A percentile compares a stretch with the other conserved stretches of the same genome.
Conservation (phyloP, 2,888 invertebrate species). For the Chaetogeoica ovagalla region DNA sequence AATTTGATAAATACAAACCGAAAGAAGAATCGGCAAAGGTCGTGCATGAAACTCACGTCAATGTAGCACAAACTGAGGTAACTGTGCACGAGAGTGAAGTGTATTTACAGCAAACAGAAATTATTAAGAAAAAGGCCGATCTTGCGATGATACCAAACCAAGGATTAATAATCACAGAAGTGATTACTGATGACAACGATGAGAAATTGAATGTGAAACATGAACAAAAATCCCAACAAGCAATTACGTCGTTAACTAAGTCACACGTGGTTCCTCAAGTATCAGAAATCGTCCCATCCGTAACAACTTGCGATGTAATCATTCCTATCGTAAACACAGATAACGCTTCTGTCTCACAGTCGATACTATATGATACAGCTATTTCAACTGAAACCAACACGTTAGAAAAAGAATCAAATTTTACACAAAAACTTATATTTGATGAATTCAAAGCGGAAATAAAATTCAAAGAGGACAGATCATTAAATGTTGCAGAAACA, state of each 20-base stretch:
- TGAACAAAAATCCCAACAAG: constrained; percentile 43
- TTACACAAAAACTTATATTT: constrained; percentile 57
- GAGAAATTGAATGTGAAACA: constrained; percentile 54
- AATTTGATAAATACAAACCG: constrained; percentile 57
- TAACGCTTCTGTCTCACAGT: constrained; percentile 61
- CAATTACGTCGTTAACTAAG: background rate
- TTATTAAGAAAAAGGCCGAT: constrained; percentile 25
- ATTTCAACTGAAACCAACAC: constrained; percentile 61
- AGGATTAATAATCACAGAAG: constrained; percentile 60
- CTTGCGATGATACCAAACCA: constrained; percentile 55
- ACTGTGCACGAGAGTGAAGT: constrained; percentile 57
- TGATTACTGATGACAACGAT: constrained; percentile 60
- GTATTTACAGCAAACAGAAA: constrained; percentile 53
- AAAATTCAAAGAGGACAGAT: constrained; percentile 57
- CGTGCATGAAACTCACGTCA: constrained; percentile 56
- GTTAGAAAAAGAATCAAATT: constrained; percentile 64
- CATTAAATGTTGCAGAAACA: constrained; percentile 54
- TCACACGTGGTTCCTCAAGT: constrained; percentile 48
- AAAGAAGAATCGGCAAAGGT: constrained; percentile 58
- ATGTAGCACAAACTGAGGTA: constrained; percentile 56
- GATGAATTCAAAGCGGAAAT: constrained; percentile 56
- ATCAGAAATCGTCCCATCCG: constrained; percentile 60
- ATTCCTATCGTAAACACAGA: constrained; percentile 59
- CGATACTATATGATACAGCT: constrained; percentile 57
- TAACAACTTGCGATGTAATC: constrained; percentile 58